Percentiles rank a stretch among this genome's conserved stretches.
These are phyloP conservation scores for Platycnemis pennipes DNA, from an alignment of 2,888 invertebrate genomes.

Conservation along the genomic window DNA sequence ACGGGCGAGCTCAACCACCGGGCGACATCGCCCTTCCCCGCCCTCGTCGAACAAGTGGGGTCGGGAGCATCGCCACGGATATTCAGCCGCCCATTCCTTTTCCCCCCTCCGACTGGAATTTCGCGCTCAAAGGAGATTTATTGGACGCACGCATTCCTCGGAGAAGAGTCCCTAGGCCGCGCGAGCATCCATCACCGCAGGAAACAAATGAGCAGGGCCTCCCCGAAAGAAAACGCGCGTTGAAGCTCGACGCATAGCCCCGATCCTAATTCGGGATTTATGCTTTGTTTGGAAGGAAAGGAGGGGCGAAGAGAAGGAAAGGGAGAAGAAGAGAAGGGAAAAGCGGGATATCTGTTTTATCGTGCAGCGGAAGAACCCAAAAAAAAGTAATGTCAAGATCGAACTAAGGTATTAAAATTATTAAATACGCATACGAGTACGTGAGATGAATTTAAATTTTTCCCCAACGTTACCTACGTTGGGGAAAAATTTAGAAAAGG, in stretches of 20 bases:
- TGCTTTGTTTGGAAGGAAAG: slow-evolving; percentile 47
- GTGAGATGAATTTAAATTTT: too few species aligned
- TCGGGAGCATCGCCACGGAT: neutral
- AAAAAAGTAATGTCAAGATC: too few species aligned
- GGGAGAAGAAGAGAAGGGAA: neutral
- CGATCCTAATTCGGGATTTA: slow-evolving; percentile 35
- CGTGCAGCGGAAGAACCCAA: too few species aligned
- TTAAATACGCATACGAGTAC: too few species aligned
- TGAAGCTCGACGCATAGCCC: neutral
- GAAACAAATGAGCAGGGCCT: slow-evolving; percentile 46
- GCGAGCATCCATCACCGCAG: slow-evolving; percentile 13
- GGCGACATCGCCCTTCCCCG: neutral
- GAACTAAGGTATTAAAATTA: too few species aligned
- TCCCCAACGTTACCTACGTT: too few species aligned
- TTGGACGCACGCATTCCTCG: neutral
- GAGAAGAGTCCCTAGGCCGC: neutral
- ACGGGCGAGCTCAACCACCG: neutral
- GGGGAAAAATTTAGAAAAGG: too few species aligned
- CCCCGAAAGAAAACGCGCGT: neutral
- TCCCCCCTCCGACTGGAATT: neutral
- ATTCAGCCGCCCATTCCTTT: neutral
- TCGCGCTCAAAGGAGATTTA: slow-evolving; percentile 52
- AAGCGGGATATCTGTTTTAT: too few species aligned
- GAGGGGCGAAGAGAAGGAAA: neutral
- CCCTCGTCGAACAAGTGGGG: neutral